These are phyloP conservation scores for Gymnoscopelus microlampas DNA, from an alignment of 2,797 vertebrate species.

Conservation along the genomic window DNA sequence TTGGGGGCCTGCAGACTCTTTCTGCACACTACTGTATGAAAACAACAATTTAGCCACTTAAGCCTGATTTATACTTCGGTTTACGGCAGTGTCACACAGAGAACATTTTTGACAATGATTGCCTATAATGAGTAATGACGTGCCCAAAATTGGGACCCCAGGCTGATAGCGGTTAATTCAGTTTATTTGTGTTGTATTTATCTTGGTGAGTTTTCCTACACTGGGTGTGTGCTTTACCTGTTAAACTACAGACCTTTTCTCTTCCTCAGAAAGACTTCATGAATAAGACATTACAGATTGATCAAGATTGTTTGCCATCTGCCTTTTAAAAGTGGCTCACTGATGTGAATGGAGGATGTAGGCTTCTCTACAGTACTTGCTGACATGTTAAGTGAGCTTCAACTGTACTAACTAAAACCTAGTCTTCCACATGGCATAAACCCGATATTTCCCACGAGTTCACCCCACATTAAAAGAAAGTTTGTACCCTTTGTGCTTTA, in stretches of 20 bases:
- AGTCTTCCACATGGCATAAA: background rate
- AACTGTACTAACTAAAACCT: constrained; percentile 8
- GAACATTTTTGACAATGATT: background rate
- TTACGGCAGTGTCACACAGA: background rate
- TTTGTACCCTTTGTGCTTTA: constrained; percentile 2
- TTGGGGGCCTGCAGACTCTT: constrained; percentile 20
- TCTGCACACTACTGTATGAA: constrained; percentile 12
- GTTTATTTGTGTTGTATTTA: background rate
- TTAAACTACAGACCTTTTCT: constrained; percentile 7
- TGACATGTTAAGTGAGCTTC: constrained; percentile 10
- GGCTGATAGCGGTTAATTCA: background rate
- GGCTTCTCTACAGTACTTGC: constrained; percentile 5
- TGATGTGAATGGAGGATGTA: constrained; percentile 32
- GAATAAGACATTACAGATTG: constrained; percentile 50
- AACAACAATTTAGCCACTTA: background rate
- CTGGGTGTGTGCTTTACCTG: constrained; percentile 18
- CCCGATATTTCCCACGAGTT: background rate
- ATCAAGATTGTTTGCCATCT: constrained; percentile 37
- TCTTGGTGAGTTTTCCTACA: background rate
- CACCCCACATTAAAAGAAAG: background rate
- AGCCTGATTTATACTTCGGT: no score
- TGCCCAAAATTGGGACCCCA: no score
- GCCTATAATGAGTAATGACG: no score
- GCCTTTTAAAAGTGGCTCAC: constrained; percentile 26
- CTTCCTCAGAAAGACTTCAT: constrained; percentile 37